Conservation (phyloP, 2,888 invertebrate species). For the Tetheella fluctuosa region DNA sequence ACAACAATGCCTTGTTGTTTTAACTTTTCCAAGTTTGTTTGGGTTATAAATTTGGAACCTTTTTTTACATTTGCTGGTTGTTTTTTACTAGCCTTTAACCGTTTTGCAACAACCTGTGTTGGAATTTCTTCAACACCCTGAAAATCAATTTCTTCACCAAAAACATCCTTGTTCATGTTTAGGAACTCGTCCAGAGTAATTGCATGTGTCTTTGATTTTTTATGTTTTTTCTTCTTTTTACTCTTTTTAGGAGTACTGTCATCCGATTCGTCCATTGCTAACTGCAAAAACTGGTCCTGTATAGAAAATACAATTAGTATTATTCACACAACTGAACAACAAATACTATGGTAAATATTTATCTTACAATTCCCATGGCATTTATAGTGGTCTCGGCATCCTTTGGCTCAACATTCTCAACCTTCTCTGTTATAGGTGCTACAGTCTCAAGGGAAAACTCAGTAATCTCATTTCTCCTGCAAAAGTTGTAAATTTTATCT, state of each 20-base stretch:
- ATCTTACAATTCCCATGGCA: slow-evolving; percentile 62
- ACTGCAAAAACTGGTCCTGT: slow-evolving; percentile 70
- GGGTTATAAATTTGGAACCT: slow-evolving; percentile 42
- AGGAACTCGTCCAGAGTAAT: slow-evolving; percentile 79
- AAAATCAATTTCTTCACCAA: slow-evolving; percentile 75
- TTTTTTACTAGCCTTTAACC: slow-evolving; percentile 59
- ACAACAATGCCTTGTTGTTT: slow-evolving; percentile 73
- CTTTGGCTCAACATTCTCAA: slow-evolving; percentile 50
- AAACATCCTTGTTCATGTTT: slow-evolving; percentile 79
- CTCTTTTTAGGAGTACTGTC: slow-evolving; percentile 55
- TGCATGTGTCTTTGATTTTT: slow-evolving; percentile 73
- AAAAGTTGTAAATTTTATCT: slow-evolving; percentile 21
- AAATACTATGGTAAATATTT: background rate
- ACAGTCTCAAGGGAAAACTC: slow-evolving; percentile 76
- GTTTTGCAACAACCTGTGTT: slow-evolving; percentile 65
- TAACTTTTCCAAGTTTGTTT: slow-evolving; percentile 65
- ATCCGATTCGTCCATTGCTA: slow-evolving; percentile 61
- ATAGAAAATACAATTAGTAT: slow-evolving; percentile 31
- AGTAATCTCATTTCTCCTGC: slow-evolving; percentile 56
- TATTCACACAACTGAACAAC: slow-evolving; percentile 9
- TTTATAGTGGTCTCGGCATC: slow-evolving; percentile 42
- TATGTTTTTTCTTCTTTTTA: slow-evolving; percentile 77
- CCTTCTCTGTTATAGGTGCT: slow-evolving; percentile 71
- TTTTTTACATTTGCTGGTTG: slow-evolving; percentile 26
- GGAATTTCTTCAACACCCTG: slow-evolving; percentile 79